Evolutionary conservation across 1,140 invertebrate species (phyloP), one percentile per base, ranked within the genome.

Genomic region (Phocides pigmalion): DNA sequence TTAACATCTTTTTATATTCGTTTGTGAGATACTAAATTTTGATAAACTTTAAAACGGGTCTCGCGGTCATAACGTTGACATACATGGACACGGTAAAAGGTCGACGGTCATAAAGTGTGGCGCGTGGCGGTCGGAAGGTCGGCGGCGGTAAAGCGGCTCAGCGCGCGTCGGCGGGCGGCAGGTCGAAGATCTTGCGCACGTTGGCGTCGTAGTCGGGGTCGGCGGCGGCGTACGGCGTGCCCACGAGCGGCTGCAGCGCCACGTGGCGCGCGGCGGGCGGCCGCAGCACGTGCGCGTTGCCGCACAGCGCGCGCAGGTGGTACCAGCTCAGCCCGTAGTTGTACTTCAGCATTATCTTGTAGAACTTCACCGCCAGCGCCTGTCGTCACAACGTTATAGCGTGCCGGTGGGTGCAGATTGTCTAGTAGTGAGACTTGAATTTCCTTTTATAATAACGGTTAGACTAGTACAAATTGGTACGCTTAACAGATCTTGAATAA

Each of bases 301-400:
- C 19, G 66, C 83, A 85, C 0, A 89, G 32, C 0, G 12, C 28
- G 1, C 87, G 72, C 3, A 92, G 65, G 47, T 85, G 76, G n/a
- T 77, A 69, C 87, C 87, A 92, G 4, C 72, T 71, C 0, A 71
- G 70, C 32, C 87, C 85, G 56, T 82, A 80, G 54, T 89, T 74
- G 72, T 87, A 78, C 8, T 64, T 61, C 4, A 87, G 59, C 2
- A 90, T 67, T 1, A 32, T 49, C 49, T 81, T 82, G 76, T 84
- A 92, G 73, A 88, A 84, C 4, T 77, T 66, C 44, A 91, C 71
- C 0, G 89, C 84, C 3, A 80, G 59, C 25, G 66, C 59, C 90
- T 92, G 76, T 22, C 64, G 68, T 42, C 22, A 59, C 37, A 37
- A 4, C 8, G 16, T 25, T 4, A 2, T 51, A 9, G 42, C 12